phyloP scores from a whole-genome alignment of 2,888 invertebrate species.

The Drosophila pseudotakahashii region DNA sequence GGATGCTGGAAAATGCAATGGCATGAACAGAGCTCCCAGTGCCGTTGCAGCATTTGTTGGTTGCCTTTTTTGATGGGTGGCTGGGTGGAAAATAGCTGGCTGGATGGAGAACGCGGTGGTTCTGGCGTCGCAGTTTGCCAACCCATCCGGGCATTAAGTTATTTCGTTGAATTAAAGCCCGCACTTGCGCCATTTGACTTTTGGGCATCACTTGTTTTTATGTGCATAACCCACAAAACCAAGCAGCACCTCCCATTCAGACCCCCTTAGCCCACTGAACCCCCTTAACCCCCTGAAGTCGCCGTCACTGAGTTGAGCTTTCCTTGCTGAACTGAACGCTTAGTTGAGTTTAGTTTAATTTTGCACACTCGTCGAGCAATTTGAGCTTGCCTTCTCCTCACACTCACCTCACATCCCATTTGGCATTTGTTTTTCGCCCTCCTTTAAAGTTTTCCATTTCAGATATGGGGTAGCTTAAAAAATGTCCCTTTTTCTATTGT shows the following conservation, averaged over 20 bases:
- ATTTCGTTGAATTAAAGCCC: slow-evolving; percentile 71
- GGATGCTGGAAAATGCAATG: slow-evolving; percentile 34
- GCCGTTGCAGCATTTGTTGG: slow-evolving; percentile 20
- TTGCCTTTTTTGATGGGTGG: slow-evolving; percentile 16
- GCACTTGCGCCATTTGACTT: slow-evolving; percentile 70
- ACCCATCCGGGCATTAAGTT: slow-evolving; percentile 68
- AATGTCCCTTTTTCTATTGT: slow-evolving; percentile 55
- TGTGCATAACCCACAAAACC: slow-evolving; percentile 49
- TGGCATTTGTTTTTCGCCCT: slow-evolving; percentile 32
- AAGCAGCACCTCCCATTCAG: background rate
- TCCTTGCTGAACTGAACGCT: slow-evolving; percentile 54
- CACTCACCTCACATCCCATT: slow-evolving; percentile 23
- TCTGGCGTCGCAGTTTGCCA: slow-evolving; percentile 44
- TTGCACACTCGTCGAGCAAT: slow-evolving; percentile 49
- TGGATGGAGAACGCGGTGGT: slow-evolving; percentile 6
- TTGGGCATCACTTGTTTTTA: slow-evolving; percentile 58
- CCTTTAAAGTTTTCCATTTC: slow-evolving; percentile 20
- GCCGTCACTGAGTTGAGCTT: background rate
- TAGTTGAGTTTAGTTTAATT: slow-evolving; percentile 58
- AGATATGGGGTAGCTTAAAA: slow-evolving; percentile 27
- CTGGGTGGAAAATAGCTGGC: slow-evolving; percentile 3
- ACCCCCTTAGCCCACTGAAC: slow-evolving; percentile 1
- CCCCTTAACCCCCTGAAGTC: slow-evolving; percentile 1
- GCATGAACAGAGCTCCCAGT: slow-evolving; percentile 37
- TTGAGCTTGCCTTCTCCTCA: slow-evolving; percentile 34